Conservation (phyloP, 1,140 invertebrate species). For the Calephelis nemesis region DNA sequence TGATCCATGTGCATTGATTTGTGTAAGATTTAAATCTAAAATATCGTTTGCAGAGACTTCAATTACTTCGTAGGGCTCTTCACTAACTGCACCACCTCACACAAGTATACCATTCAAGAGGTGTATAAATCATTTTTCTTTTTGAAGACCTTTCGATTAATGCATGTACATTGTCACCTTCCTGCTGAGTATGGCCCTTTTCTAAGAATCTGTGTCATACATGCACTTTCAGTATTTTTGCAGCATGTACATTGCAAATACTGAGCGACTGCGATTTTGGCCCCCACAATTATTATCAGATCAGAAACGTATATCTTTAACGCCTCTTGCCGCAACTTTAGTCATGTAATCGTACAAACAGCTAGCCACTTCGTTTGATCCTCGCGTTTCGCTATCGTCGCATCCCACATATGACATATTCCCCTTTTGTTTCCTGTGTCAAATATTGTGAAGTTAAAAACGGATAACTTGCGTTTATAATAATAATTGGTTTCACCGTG, state of each 20-base stretch:
- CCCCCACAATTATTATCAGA: slow-evolving; percentile 58
- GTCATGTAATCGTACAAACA: slow-evolving; percentile 17
- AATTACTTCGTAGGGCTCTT: slow-evolving; percentile 37
- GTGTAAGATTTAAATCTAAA: slow-evolving; percentile 38
- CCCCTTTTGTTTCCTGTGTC: slow-evolving; percentile 34
- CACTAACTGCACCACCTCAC: slow-evolving; percentile 41
- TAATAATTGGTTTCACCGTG: slow-evolving; percentile 30
- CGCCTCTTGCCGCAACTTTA: not conserved
- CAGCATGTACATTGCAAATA: slow-evolving; percentile 45
- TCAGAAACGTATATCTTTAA: slow-evolving; percentile 31
- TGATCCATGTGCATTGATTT: no score
- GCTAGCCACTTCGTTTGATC: slow-evolving; percentile 43
- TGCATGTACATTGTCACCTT: slow-evolving; percentile 53
- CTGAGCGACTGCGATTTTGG: slow-evolving; percentile 51
- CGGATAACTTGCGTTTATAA: slow-evolving; percentile 35
- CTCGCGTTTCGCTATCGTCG: slow-evolving; percentile 35
- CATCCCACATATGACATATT: slow-evolving; percentile 42
- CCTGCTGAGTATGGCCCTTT: slow-evolving; percentile 53
- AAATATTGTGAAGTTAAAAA: slow-evolving; percentile 44
- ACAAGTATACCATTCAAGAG: slow-evolving; percentile 43
- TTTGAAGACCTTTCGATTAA: slow-evolving; percentile 46
- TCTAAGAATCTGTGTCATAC: slow-evolving; percentile 45
- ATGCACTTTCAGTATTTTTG: no score
- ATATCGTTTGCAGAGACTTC: slow-evolving; percentile 36
- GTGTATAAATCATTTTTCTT: slow-evolving; percentile 28